A percentile compares a stretch with the other conserved stretches of the same genome.
Conservation (phyloP, 2,888 invertebrate species). For the Caenorhabditis zanzibari region DNA sequence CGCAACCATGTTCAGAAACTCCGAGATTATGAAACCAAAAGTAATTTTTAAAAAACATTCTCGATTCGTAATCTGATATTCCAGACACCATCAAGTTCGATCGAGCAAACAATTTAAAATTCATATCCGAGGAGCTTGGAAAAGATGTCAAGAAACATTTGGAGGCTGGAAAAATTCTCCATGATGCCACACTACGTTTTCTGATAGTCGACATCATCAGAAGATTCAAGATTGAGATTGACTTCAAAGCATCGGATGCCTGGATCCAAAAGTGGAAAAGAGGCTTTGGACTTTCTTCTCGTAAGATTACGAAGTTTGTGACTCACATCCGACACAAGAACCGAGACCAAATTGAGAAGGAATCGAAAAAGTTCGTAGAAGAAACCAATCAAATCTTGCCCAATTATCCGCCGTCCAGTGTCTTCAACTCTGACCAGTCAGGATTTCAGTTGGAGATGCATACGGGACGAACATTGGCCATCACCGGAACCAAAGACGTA, state of each 20-base stretch:
- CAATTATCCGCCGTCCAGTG: neutral
- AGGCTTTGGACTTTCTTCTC: neutral
- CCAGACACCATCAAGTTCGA: neutral
- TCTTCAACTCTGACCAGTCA: conserved; percentile 9
- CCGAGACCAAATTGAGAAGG: neutral
- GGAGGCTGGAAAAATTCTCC: neutral
- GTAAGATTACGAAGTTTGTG: conserved; percentile 16
- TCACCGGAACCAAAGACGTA: neutral
- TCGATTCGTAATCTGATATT: neutral
- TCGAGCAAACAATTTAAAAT: conserved; percentile 3
- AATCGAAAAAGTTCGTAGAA: neutral
- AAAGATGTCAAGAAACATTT: neutral
- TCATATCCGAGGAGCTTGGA: neutral
- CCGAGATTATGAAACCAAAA: neutral
- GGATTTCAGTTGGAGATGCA: conserved; percentile 11
- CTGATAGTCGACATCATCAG: conserved; percentile 5
- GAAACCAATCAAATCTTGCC: neutral
- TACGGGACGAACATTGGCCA: conserved; percentile 4
- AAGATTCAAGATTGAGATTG: neutral
- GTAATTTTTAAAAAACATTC: neutral
- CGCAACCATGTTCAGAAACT: neutral
- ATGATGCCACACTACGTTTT: conserved; percentile 16
- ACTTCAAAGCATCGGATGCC: neutral
- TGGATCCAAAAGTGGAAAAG: conserved; percentile 16
- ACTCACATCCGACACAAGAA: neutral